Evolutionary conservation across 2,797 vertebrate species (phyloP).

Genomic region (Anniella stebbinsi): DNA sequence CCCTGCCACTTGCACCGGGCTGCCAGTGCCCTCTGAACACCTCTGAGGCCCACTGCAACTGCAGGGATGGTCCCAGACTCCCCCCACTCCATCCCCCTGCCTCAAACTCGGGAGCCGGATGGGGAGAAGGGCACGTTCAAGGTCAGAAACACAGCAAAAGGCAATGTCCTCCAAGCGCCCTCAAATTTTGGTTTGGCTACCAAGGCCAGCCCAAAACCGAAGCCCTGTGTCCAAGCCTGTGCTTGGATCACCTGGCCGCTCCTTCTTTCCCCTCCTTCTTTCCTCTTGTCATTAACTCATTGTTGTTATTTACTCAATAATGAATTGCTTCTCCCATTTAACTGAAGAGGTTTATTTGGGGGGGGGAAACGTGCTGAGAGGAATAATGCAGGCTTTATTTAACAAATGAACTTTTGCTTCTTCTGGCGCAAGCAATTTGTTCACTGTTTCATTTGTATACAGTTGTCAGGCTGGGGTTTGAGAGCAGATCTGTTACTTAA

Average conservation of each 20-base stretch:
- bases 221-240: slow-evolving; percentile 3
- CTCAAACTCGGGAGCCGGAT: background rate
- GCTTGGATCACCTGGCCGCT: background rate
- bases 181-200: background rate
- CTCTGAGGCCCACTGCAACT: background rate
- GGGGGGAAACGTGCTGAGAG: background rate
- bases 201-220: background rate
- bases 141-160: background rate
- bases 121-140: background rate
- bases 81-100: too few species aligned
- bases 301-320: background rate
- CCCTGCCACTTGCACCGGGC: background rate
- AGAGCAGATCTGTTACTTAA: slow-evolving; percentile 35
- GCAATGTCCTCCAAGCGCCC: background rate
- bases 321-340: background rate
- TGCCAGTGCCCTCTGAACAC: background rate
- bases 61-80: background rate
- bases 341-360: background rate
- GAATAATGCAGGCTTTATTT: slow-evolving; percentile 33
- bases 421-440: slow-evolving; percentile 31
- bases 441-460: slow-evolving; percentile 34
- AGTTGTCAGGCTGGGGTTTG: slow-evolving; percentile 37
- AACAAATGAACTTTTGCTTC: slow-evolving; percentile 23
- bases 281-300: slow-evolving; percentile 9
- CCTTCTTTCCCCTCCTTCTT: background rate